Conservation (phyloP, 2,888 invertebrate species). For the Leucoptera coffeella region DNA sequence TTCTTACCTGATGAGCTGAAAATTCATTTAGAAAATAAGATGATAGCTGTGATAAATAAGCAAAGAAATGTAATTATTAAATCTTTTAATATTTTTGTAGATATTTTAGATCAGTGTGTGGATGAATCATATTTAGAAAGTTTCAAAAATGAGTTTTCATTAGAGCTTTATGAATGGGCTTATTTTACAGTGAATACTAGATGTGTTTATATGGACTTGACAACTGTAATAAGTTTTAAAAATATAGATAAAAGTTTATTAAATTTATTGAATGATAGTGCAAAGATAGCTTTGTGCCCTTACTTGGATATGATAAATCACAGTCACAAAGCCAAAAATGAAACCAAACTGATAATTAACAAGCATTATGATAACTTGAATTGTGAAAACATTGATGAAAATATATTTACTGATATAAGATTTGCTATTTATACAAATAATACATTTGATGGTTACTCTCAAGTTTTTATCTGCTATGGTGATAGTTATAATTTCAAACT, state of each 20-base stretch:
- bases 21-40: conserved; percentile 47
- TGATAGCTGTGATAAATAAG: conserved; percentile 43
- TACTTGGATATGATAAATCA: conserved; percentile 90
- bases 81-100: conserved; percentile 34
- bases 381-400: conserved; percentile 16
- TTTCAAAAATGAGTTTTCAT: conserved; percentile 34
- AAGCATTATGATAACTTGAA: conserved; percentile 20
- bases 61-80: conserved; percentile 40
- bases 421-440: conserved; percentile 44
- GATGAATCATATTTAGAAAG: too few relatives aligned
- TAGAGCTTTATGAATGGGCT: conserved; percentile 65
- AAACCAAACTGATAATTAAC: conserved; percentile 28
- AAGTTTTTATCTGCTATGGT: conserved; percentile 89
- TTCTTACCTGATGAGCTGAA: conserved; percentile 56
- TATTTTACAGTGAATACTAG: conserved; percentile 83
- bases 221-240: conserved; percentile 30
- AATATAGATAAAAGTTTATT: conserved; percentile 28
- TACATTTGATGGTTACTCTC: conserved; percentile 55
- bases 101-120: conserved; percentile 36
- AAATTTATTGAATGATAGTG: conserved; percentile 47
- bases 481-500: conserved; percentile 73
- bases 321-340: conserved; percentile 55
- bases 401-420: conserved; percentile 26
- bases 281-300: conserved; percentile 74
- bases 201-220: conserved; percentile 66